Base-by-base conservation (phyloP, 2,113 vertebrate genomes). In the Albula goreensis region DNA sequence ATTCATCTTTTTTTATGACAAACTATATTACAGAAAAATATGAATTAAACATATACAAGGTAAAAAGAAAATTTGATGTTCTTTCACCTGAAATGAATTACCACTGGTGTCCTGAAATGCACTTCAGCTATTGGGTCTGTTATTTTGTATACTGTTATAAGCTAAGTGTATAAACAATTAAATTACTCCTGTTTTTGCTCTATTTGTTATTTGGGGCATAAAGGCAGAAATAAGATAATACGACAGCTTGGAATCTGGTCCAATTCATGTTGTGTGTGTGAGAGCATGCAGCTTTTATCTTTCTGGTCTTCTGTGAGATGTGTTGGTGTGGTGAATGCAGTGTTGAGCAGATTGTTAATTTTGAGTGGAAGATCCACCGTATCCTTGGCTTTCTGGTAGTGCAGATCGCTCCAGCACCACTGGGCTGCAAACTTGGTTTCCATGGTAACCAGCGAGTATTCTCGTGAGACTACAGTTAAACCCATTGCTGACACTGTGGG, bases 391-490 rank as follows among this genome's bases (percentile, higher is more conserved):
- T 74, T 57, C 81, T 57, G 81, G 31, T 31, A 51, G 53, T 17
- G 56, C 41, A 12, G 81, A 50, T 70, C 60, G 22, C n/a, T 52
- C 12, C 57, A 11, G 49, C 57, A 66, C 31, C 19, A 11, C 25
- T 50, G 84, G 81, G 57, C 81, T 70, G 83, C 85, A 77, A 80
- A 79, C 66, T 41, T 85, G 22, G 89, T 92, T 85, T 87, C 90
- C 89, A 90, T 90, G 85, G 90, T 88, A 91, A 92, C 91, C 80
- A 8, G 80, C 53, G 78, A 83, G 25, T 51, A 85, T 78, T 88
- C 60, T 74, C 80, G 49, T n/a, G 70, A 84, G 13, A 70, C 49
- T 80, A 74, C 80, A 83, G 48, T 81, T 79, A 84, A 86, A 81
- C 78, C n/a, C 63, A n/a, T 81, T 13, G 17, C 25, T 86, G 78